phyloP scores from a whole-genome alignment of 2,113 vertebrate genomes.

The Panthera leo region DNA sequence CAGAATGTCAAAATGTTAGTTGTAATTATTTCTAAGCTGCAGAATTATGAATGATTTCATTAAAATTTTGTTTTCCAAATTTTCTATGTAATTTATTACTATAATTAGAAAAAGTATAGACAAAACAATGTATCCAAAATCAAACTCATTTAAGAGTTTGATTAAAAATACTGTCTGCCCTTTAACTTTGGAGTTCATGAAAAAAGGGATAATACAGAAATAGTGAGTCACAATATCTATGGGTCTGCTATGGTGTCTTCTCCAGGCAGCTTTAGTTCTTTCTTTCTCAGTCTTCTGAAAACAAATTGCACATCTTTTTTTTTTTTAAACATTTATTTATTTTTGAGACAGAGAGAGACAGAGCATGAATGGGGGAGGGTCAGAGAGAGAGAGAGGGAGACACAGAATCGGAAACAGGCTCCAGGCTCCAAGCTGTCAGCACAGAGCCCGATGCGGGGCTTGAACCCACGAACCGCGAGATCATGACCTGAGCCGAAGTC shows the following conservation, averaged over 20 bases:
- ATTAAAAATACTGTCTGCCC: background rate
- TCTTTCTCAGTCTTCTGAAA: background rate
- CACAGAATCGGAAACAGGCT: too few species aligned
- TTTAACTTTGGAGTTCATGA: background rate
- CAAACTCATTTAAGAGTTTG: background rate
- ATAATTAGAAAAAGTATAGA: background rate
- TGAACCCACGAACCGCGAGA: too few species aligned
- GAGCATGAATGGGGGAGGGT: too few species aligned
- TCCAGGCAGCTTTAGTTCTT: background rate
- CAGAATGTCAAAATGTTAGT: background rate
- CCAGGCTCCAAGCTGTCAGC: too few species aligned
- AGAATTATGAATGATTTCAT: background rate
- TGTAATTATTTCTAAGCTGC: background rate
- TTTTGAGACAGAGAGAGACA: too few species aligned
- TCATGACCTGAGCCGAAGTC: too few species aligned
- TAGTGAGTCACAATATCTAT: background rate
- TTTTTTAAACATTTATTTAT: too few species aligned
- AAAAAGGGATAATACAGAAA: background rate
- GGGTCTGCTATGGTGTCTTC: background rate
- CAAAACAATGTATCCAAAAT: background rate
- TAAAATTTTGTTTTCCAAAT: background rate
- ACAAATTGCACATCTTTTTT: background rate
- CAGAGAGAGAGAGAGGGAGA: too few species aligned
- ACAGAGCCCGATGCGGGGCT: too few species aligned
- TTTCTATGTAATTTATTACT: background rate